Evolutionary conservation across 1,140 invertebrate species (phyloP), one percentile per base, ranked within the genome.

Genomic region (Ectropis grisescens): DNA sequence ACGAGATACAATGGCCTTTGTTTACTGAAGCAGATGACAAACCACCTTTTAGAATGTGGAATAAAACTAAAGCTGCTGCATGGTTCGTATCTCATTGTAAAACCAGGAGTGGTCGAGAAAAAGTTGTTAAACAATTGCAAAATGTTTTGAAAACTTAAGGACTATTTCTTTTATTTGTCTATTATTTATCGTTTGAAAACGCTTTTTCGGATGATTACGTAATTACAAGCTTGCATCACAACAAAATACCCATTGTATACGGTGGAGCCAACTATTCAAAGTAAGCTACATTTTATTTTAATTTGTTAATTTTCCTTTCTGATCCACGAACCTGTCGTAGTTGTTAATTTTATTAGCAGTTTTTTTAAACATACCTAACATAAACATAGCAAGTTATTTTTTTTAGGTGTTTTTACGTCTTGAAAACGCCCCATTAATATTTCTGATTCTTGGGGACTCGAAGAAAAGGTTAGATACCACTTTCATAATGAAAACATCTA

Each of bases 181-280:
- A n/a, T n/a, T n/a, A n/a, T n/a, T n/a, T n/a, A n/a, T 82, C 90
- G 0, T 88, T 91, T 30, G 90, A 91, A 60, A 91, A 91, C 61
- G 84, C 85, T 11, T 70, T 85, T 19, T 76, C 80, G 37, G 67
- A 81, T 33, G 87, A 89, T 64, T 90, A 90, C 55, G 82, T 89
- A 13, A 86, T 84, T 54, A 71, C 58, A 6, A 67, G 82, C 5
- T 37, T 87, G 12, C 58, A 75, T 38, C 55, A 84, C 47, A 48
- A 84, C 26, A 52, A 79, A 2, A 68, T 86, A 13, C 85, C 85
- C 0, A 75, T 86, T 10, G 84, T 86, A 5, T 83, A 74, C 36
- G 84, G 84, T 11, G 83, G 76, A 33, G 69, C 72, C 24, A 46
- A 76, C 42, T 75, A 76, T 41, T 55, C 50, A 8, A 62, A 57